phyloP scores from a whole-genome alignment of 2,797 vertebrate species.

The Malurus splendens region DNA sequence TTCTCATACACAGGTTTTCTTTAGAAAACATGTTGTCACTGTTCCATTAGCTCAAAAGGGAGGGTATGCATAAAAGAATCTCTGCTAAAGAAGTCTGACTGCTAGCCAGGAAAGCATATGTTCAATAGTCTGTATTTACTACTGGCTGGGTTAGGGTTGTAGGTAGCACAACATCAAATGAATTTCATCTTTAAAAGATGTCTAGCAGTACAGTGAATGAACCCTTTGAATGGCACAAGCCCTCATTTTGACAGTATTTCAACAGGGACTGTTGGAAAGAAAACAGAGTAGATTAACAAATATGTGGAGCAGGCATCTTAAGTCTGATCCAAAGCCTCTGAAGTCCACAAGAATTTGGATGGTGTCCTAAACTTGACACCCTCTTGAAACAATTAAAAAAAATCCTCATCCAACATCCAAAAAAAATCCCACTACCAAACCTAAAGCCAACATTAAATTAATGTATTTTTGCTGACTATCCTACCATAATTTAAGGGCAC shows the following conservation, averaged over 20 bases:
- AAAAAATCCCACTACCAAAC: rapidly evolving
- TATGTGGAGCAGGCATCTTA: neutral
- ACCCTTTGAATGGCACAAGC: neutral
- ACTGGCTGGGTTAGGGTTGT: neutral
- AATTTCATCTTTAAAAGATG: neutral
- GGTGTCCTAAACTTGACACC: neutral
- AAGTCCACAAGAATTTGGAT: neutral
- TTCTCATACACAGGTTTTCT: slow-evolving; percentile 34
- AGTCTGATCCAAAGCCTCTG: neutral
- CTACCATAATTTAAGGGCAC: neutral
- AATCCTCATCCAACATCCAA: rapidly evolving
- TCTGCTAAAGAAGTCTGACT: slow-evolving; percentile 22
- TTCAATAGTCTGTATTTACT: slow-evolving; percentile 1
- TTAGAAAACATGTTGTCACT: slow-evolving; percentile 34
- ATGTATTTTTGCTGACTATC: neutral
- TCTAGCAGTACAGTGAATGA: neutral
- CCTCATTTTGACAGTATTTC: neutral
- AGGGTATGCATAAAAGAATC: neutral
- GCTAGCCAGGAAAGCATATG: slow-evolving; percentile 20
- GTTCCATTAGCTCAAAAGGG: slow-evolving; percentile 29
- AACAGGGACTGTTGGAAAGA: neutral
- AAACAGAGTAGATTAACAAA: neutral
- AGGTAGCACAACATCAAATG: neutral
- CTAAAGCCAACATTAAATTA: neutral
- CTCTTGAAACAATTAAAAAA: neutral